phyloP scores from a whole-genome alignment of 2,888 invertebrate species.

The Aproaerema taeniolella region DNA sequence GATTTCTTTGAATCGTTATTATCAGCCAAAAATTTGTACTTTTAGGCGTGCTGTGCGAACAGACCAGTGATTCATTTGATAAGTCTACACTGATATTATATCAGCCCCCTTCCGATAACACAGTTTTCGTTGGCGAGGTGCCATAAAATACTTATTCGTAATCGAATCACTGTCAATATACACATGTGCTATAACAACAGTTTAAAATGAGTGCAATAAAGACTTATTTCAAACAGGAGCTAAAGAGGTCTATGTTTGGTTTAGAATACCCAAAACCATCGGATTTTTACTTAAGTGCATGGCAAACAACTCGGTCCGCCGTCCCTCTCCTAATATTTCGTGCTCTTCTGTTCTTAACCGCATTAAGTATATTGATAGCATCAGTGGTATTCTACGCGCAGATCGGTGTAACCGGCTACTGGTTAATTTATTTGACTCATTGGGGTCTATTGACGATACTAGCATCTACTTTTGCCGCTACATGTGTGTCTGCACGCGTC shows the following conservation, averaged over 20 bases:
- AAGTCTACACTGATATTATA: constrained; percentile 20
- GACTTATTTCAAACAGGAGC: constrained; percentile 53
- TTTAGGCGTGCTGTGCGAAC: constrained; percentile 4
- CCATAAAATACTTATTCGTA: too few species aligned
- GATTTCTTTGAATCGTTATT: too few species aligned
- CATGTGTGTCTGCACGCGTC: constrained; percentile 51
- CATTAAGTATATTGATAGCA: constrained; percentile 46
- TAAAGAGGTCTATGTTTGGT: constrained; percentile 41
- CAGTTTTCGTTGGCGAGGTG: constrained; percentile 1
- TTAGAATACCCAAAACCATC: constrained; percentile 51
- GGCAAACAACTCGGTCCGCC: constrained; percentile 58
- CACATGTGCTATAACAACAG: constrained; percentile 6
- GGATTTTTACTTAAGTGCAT: constrained; percentile 60
- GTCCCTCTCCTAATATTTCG: constrained; percentile 58
- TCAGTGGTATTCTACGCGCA: constrained; percentile 47
- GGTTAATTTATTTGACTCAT: constrained; percentile 76
- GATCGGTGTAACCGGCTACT: constrained; percentile 38
- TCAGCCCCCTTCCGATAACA: constrained; percentile 13
- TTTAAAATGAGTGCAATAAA: constrained; percentile 49
- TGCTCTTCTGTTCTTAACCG: constrained; percentile 45
- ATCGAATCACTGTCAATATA: constrained; percentile 2
- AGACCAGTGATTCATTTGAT: constrained; percentile 28
- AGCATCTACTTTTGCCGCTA: constrained; percentile 49
- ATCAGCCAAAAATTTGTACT: too few species aligned
- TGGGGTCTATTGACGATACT: constrained; percentile 64